A percentile compares a stretch with the other conserved stretches of the same genome.
Conservation (phyloP, 2,113 vertebrate genomes). For the Platanista minor region DNA sequence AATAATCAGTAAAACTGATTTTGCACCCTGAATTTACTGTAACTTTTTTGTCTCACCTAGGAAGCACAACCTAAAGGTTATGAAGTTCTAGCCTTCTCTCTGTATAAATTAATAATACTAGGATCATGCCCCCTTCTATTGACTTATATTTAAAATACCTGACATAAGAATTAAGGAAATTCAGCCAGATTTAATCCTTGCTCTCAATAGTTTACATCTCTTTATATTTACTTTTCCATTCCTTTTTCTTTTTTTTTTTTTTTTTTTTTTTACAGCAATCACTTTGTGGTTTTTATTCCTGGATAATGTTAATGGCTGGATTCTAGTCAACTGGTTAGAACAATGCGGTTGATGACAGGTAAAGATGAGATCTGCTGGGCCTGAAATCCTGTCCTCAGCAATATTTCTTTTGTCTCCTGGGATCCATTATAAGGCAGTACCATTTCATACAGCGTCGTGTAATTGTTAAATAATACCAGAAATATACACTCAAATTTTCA, state of each 20-base stretch:
- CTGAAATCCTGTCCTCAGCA: not conserved
- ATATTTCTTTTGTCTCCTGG: not conserved
- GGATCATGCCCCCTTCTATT: not conserved
- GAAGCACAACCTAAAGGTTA: not conserved
- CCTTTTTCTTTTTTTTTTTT: not conserved
- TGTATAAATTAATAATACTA: not conserved
- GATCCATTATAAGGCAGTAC: not conserved
- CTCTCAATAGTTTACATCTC: not conserved
- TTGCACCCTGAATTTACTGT: not conserved
- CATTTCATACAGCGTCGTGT: not conserved
- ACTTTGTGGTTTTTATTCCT: not conserved
- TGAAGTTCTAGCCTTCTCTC: not conserved
- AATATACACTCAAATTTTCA: not conserved
- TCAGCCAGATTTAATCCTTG: not conserved
- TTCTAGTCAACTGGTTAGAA: not conserved
- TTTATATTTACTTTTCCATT: not conserved
- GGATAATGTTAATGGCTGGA: not conserved
- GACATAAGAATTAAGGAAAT: not conserved
- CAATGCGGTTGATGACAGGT: not conserved
- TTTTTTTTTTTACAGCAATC: not conserved
- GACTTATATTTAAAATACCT: conserved; percentile 9
- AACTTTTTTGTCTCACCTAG: not conserved
- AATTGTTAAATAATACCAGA: conserved; percentile 22
- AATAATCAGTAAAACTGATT: conserved; percentile 11
- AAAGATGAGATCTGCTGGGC: not conserved